A percentile compares a stretch with the other conserved stretches of the same genome.
Evolutionary conservation across 2,113 vertebrate genomes (phyloP).

Genomic region (Eulemur macaco): DNA sequence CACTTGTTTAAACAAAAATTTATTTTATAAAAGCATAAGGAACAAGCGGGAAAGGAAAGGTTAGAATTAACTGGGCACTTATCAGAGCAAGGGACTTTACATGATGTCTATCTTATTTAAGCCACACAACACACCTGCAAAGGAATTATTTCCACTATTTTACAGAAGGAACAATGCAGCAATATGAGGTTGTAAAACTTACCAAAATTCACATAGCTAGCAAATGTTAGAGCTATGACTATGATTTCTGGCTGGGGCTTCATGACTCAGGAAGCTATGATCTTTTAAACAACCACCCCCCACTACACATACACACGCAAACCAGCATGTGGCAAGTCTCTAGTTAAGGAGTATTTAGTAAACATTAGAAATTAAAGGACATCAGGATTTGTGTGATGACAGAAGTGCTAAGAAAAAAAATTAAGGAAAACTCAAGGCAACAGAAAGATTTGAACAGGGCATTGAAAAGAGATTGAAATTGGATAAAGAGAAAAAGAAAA

Average conservation of each 20-base stretch:
- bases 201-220: neutral
- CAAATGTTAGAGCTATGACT: neutral
- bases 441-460: neutral
- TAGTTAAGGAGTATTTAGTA: neutral
- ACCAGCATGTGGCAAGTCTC: neutral
- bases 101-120: neutral
- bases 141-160: neutral
- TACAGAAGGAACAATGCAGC: neutral
- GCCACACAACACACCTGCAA: neutral
- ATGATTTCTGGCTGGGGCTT: neutral
- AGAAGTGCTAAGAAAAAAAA: neutral
- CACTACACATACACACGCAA: neutral
- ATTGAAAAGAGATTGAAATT: neutral
- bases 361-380: neutral
- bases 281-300: neutral
- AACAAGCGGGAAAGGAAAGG: neutral
- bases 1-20: neutral
- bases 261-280: neutral
- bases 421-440: neutral
- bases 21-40: neutral
- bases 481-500: neutral
- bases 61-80: neutral
- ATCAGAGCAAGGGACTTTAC: neutral
- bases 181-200: neutral
- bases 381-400: neutral